These are phyloP conservation scores for Hypanus sabinus DNA, from an alignment of 2,113 vertebrate genomes.

Conservation along the genomic window DNA sequence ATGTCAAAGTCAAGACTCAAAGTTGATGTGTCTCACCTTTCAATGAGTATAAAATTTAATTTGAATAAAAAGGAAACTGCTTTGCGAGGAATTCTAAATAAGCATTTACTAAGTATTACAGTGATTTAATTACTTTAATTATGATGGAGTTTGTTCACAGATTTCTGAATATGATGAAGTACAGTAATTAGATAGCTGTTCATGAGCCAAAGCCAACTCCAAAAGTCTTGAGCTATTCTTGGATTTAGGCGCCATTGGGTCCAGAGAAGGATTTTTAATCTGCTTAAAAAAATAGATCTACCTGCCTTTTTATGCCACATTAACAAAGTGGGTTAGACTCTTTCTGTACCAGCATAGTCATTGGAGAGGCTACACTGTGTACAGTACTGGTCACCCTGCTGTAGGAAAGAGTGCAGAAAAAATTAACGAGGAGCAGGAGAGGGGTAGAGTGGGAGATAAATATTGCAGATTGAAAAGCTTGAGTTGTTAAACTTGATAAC, in stretches of 20 bases:
- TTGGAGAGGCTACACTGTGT: too few relatives aligned
- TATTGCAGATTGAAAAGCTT: too few relatives aligned
- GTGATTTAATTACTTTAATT: background rate
- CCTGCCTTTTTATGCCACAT: background rate
- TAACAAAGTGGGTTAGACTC: background rate
- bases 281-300: background rate
- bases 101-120: background rate
- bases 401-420: too few relatives aligned
- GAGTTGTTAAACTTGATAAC: too few relatives aligned
- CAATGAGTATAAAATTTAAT: background rate
- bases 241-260: background rate
- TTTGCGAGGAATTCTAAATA: background rate
- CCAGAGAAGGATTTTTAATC: background rate
- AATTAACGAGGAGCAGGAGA: too few relatives aligned
- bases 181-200: background rate
- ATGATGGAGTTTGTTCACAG: slow-evolving; percentile 9
- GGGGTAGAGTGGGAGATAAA: too few relatives aligned
- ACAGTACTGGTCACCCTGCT: too few relatives aligned
- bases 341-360: background rate
- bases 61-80: background rate
- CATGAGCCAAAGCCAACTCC: background rate
- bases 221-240: slow-evolving; percentile 11
- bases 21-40: background rate
- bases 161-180: background rate
- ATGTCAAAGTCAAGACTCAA: background rate